Conservation (phyloP, 53 echinoderm and acorn worm genomes). For the Arbacia lixula region DNA sequence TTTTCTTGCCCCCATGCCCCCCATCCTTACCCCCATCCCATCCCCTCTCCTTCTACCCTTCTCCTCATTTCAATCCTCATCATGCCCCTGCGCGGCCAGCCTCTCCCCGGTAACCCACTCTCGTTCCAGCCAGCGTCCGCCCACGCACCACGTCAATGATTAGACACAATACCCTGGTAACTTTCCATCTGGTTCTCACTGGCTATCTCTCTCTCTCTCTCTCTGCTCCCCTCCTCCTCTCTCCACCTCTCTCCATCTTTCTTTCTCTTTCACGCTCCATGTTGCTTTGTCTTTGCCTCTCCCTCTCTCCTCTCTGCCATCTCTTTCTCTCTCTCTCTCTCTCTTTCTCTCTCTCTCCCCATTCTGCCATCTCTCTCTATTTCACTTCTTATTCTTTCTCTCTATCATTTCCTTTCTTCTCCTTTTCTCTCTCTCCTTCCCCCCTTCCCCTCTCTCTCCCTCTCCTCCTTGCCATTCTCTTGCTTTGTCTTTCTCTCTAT, state of each 20-base stretch:
- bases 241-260: background rate
- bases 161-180: slow-evolving; percentile 4
- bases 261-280: background rate
- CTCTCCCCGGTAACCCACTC: no score
- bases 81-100: no score
- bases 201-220: background rate
- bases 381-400: background rate
- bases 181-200: background rate
- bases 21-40: background rate
- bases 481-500: no score
- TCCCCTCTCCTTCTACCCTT: background rate
- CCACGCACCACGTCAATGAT: slow-evolving; percentile 33
- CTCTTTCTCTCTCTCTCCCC: no score
- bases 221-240: background rate
- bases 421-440: background rate
- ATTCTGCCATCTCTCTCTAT: background rate
- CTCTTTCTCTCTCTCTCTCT: background rate
- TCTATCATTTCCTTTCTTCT: background rate
- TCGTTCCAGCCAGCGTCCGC: no score
- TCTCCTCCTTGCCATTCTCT: background rate
- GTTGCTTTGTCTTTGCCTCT: background rate
- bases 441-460: background rate
- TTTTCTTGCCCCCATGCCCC: no score
- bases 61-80: no score
- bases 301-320: background rate